Evolutionary conservation across 2,113 vertebrate species (phyloP).

Genomic region (Notothenia coriiceps): DNA sequence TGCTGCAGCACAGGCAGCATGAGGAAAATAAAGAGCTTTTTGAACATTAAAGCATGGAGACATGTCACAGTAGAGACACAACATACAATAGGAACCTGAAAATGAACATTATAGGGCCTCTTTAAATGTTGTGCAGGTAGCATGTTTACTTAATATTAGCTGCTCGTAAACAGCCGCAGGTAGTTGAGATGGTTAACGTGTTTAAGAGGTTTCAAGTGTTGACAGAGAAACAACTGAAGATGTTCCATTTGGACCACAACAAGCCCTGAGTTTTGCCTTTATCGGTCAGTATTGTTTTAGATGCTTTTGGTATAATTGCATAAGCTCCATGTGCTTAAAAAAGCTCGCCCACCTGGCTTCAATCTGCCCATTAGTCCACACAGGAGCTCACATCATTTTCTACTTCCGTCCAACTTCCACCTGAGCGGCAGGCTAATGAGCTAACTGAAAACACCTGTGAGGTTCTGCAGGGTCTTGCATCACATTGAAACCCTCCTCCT

Average conservation of each 20-base stretch:
- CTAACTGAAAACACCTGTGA: conserved; percentile 64
- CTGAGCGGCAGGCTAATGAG: conserved; percentile 42
- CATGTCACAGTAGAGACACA: too few species aligned
- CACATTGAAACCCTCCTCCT: background rate
- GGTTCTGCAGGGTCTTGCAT: background rate
- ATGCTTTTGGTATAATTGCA: background rate
- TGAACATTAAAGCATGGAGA: too few species aligned
- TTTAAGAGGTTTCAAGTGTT: background rate
- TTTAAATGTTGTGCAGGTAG: background rate
- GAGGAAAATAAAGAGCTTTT: too few species aligned
- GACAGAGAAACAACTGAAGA: background rate
- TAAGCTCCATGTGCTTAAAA: background rate
- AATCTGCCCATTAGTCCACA: background rate
- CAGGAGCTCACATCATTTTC: conserved; percentile 20
- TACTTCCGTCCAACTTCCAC: conserved; percentile 9
- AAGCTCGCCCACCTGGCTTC: background rate
- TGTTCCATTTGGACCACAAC: background rate
- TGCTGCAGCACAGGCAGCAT: too few species aligned
- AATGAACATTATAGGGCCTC: background rate
- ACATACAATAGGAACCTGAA: too few species aligned
- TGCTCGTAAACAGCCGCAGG: background rate
- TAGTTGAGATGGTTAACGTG: background rate
- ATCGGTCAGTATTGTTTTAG: background rate
- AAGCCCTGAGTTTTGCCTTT: background rate
- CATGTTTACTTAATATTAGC: background rate